Percentiles rank a stretch among this genome's conserved stretches.
Conservation (phyloP, 2,888 invertebrate genomes). For the Ceramica pisi region DNA sequence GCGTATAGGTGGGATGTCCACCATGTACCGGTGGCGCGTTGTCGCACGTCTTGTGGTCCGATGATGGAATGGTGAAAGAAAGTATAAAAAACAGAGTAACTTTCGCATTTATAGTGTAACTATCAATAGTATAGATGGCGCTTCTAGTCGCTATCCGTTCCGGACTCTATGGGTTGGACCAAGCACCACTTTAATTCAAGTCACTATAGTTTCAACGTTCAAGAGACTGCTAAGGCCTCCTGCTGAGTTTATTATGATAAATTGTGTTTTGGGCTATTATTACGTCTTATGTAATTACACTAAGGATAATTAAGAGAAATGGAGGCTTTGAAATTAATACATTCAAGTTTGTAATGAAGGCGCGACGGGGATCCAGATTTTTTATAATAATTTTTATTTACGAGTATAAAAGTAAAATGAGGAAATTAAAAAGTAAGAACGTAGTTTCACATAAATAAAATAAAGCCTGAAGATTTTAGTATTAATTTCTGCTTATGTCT, state of each 20-base stretch:
- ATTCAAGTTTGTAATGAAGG: constrained; percentile 37
- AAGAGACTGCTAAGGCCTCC: constrained; percentile 34
- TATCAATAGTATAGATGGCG: neutral
- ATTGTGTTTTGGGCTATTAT: constrained; percentile 52
- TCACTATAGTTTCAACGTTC: constrained; percentile 32
- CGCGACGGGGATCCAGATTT: neutral
- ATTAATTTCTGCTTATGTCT: neutral
- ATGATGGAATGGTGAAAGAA: too few relatives aligned
- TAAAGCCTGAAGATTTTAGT: neutral
- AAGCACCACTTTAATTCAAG: constrained; percentile 20
- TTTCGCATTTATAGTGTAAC: too few relatives aligned
- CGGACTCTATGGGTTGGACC: neutral
- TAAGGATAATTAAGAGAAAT: constrained; percentile 55
- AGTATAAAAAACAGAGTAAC: too few relatives aligned
- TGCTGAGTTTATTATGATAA: constrained; percentile 57
- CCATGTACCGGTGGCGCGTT: too few relatives aligned
- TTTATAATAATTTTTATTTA: neutral
- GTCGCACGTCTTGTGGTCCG: too few relatives aligned
- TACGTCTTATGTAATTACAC: constrained; percentile 49
- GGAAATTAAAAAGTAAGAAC: neutral
- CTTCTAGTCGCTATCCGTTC: neutral
- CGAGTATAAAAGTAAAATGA: neutral
- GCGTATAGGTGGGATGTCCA: too few relatives aligned
- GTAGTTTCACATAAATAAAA: neutral
- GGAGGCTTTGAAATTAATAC: constrained; percentile 43